Conservation (phyloP, 2,797 vertebrate species). For the Cirrhinus mrigala region DNA sequence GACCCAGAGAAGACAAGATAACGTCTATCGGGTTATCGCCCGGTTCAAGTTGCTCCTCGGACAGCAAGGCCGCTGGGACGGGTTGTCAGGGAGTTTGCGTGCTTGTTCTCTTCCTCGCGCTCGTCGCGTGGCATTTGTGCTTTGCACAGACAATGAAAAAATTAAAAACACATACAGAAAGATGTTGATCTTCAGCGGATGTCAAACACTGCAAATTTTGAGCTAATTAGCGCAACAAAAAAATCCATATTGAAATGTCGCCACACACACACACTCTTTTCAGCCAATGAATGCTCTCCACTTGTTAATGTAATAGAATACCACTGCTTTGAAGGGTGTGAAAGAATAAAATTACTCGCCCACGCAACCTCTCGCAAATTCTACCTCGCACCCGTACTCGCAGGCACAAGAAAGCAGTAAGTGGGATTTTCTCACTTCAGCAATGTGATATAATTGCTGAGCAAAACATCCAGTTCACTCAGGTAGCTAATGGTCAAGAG, state of each 20-base stretch:
- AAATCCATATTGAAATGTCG: conserved; percentile 28
- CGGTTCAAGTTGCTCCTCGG: conserved; percentile 89
- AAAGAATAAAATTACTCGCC: conserved; percentile 67
- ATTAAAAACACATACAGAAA: neutral
- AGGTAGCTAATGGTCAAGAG: conserved; percentile 64
- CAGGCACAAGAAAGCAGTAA: conserved; percentile 55
- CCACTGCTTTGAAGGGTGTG: conserved; percentile 63
- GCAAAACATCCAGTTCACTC: conserved; percentile 57
- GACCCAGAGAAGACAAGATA: conserved; percentile 94
- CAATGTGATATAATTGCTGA: conserved; percentile 63
- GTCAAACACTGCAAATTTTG: conserved; percentile 22
- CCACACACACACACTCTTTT: neutral
- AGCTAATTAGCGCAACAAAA: conserved; percentile 30
- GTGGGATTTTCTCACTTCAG: conserved; percentile 62
- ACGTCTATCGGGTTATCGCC: conserved; percentile 98
- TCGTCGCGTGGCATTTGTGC: neutral
- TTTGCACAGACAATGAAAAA: neutral
- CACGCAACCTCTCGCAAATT: conserved; percentile 62
- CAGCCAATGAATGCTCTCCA: conserved; percentile 42
- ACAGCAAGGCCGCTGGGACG: conserved; percentile 84
- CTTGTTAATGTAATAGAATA: conserved; percentile 73
- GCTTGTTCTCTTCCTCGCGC: neutral
- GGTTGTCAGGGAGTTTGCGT: conserved; percentile 74
- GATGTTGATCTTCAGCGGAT: conserved; percentile 26
- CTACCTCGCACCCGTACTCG: conserved; percentile 43